Percentiles rank a stretch among this genome's conserved stretches.
Evolutionary conservation across 2,888 invertebrate species (phyloP).

Genomic region (Trissonchulus sp.): DNA sequence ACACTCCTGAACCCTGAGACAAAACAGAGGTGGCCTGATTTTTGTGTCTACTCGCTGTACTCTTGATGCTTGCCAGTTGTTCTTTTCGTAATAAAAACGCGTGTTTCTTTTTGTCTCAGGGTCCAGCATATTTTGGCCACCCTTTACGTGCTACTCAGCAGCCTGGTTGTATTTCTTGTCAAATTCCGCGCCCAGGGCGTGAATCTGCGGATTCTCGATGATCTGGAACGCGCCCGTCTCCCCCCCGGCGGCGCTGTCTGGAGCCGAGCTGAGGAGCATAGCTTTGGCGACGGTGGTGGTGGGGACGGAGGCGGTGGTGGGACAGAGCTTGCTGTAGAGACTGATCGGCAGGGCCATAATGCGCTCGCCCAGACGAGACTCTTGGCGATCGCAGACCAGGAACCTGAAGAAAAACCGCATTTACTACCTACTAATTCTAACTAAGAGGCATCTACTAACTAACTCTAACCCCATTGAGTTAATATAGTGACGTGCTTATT

Average conservation of each 20-base stretch:
- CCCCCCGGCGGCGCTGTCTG: not conserved
- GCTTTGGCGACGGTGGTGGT: slow-evolving; percentile 48
- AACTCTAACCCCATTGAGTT: too few species aligned
- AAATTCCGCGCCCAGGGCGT: not conserved
- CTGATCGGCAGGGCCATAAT: not conserved
- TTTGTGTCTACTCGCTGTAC: too few species aligned
- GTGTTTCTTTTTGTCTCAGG: too few species aligned
- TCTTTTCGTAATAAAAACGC: too few species aligned
- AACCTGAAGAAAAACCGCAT: slow-evolving; percentile 22
- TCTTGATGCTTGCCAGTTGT: too few species aligned
- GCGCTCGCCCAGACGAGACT: not conserved
- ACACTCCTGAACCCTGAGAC: too few species aligned
- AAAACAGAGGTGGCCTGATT: too few species aligned
- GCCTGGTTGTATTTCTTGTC: not conserved
- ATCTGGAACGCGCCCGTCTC: not conserved
- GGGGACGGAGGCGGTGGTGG: slow-evolving; percentile 49
- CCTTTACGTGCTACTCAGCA: too few species aligned
- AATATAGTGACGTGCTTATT: too few species aligned
- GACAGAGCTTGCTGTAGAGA: not conserved
- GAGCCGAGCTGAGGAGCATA: slow-evolving; percentile 40
- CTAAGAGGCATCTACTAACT: too few species aligned
- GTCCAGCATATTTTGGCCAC: too few species aligned
- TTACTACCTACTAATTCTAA: too few species aligned
- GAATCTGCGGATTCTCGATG: not conserved
- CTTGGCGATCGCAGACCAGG: slow-evolving; percentile 18